phyloP scores from a whole-genome alignment of 2,113 vertebrate genomes.

The Callocephalon fimbriatum region DNA sequence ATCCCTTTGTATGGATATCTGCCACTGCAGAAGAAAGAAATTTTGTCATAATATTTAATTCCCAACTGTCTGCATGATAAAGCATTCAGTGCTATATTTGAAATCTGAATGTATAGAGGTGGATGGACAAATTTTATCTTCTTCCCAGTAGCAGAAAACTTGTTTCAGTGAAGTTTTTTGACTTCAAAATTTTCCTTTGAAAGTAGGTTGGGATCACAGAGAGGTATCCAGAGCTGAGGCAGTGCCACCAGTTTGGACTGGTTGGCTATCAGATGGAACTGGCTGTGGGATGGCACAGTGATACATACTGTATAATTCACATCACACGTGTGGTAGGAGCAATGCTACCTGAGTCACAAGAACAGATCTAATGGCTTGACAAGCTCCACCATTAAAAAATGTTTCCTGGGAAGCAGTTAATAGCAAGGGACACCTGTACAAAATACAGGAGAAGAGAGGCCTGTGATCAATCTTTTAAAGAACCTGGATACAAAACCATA shows the following conservation, averaged over 20 bases:
- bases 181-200: background rate
- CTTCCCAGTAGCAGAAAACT: background rate
- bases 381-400: background rate
- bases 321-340: fast-evolving
- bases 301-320: background rate
- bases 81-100: background rate
- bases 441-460: background rate
- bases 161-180: background rate
- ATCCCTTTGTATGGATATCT: background rate
- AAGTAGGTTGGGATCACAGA: background rate
- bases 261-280: background rate
- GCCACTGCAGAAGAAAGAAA: background rate
- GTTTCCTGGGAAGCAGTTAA: background rate
- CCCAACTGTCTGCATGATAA: background rate
- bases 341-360: background rate
- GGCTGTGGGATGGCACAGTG: background rate
- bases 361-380: background rate
- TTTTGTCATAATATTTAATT: background rate
- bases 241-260: background rate
- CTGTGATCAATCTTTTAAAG: background rate
- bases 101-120: background rate
- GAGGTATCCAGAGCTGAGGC: background rate
- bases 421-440: background rate
- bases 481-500: background rate
- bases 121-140: background rate